A percentile compares a stretch with the other conserved stretches of the same genome.
Conservation (phyloP, 2,888 invertebrate genomes). For the Unio pictorum region DNA sequence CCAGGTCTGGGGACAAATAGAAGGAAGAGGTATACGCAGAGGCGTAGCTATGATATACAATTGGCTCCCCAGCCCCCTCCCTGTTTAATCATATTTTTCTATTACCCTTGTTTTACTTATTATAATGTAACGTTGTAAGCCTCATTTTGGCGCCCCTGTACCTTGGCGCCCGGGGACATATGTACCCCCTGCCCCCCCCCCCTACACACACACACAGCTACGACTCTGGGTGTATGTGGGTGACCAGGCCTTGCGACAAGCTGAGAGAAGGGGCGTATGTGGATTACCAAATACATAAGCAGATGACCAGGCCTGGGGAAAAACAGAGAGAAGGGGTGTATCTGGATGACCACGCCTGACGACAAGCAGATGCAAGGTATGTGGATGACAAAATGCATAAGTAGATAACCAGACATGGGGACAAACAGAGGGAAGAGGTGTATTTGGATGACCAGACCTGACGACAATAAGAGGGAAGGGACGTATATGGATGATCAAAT, state of each 20-base stretch:
- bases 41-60: too few species aligned
- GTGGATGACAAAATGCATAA: not conserved
- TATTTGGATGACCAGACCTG: not conserved
- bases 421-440: not conserved
- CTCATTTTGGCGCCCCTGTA: too few species aligned
- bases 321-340: slow-evolving; percentile 1
- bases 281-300: not conserved
- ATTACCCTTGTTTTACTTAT: too few species aligned
- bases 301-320: not conserved
- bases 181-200: too few species aligned
- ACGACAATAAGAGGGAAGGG: not conserved
- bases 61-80: too few species aligned
- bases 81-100: too few species aligned
- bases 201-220: too few species aligned
- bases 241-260: not conserved
- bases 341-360: not conserved
- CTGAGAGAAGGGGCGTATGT: not conserved
- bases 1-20: not conserved
- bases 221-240: not conserved
- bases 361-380: not conserved
- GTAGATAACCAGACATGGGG: not conserved
- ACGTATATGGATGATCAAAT: too few species aligned
- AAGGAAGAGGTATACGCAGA: not conserved
- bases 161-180: too few species aligned
- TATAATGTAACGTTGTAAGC: too few species aligned